Evolutionary conservation across 2,113 vertebrate genomes (phyloP), one percentile per base, ranked within the genome.

Genomic region (Heterocephalus glaber): DNA sequence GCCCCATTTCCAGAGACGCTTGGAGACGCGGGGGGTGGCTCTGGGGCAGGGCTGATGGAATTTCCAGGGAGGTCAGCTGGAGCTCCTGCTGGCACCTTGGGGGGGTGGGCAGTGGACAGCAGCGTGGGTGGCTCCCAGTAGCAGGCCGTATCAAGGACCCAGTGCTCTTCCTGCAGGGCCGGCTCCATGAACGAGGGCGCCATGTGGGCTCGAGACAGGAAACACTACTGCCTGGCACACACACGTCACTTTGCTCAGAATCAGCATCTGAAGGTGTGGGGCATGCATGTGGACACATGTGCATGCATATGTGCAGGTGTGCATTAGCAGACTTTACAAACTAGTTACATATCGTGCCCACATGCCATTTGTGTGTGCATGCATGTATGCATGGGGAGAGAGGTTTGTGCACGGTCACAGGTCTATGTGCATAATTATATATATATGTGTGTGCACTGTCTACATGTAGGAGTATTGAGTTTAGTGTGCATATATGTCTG

Each of bases 81-180:
- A 9, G 33, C 47, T 0, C 35, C 30, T 52, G 3, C 0, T 2
- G 8, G 26, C 13, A 20, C n/a, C 84, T 30, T 9, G 24, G 0
- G 33, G 35, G 3, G 3, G 14, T 63, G 14, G 22, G n/a, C 20
- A 26, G 54, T 28, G 54, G 80, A 82, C 54, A 28, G 79, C 3
- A 13, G 74, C 44, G 17, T 8, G 44, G 44, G 26, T 5, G 5
- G 13, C 26, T 8, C 3, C 44, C 74, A 14, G 0, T 17, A 44
- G 24, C 3, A 44, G 35, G 83, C 47, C 20, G 6, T 44, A 19
- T 44, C n/a, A 14, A 17, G 56, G 74, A 77, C 74, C 41, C 14
- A 30, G 74, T 1, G 7, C 74, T 9, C 14, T 33, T 17, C 44
- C 74, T 17, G 14, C 26, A 49, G 44, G 44, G 72, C 44, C 44